phyloP scores from a whole-genome alignment of 2,113 vertebrate genomes.

The Rhagologus leucostigma region DNA sequence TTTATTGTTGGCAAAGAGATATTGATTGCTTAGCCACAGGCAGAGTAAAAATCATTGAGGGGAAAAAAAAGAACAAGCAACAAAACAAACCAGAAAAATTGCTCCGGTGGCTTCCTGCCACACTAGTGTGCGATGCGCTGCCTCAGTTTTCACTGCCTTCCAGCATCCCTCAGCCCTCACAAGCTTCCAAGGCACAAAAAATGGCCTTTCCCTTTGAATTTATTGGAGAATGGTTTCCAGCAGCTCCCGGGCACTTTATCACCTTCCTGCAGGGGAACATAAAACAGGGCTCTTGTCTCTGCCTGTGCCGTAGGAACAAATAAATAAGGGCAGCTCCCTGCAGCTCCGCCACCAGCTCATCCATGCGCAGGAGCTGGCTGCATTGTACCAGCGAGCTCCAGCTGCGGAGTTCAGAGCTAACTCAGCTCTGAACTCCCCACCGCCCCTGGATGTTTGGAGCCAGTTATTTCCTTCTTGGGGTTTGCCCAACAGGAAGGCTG shows the following conservation, averaged over 20 bases:
- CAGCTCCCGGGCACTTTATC: conserved; percentile 24
- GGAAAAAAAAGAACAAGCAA: neutral
- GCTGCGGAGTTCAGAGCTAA: neutral
- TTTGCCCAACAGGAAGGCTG: neutral
- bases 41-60: conserved; percentile 25
- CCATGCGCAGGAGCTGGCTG: neutral
- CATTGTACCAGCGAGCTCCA: neutral
- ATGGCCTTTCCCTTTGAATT: conserved; percentile 17
- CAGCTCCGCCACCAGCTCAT: neutral
- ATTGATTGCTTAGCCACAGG: conserved; percentile 29
- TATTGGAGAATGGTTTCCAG: neutral
- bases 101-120: neutral
- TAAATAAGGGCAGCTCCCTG: conserved; percentile 37
- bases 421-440: neutral
- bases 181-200: neutral
- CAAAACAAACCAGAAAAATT: neutral
- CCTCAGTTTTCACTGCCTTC: neutral
- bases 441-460: conserved; percentile 22
- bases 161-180: neutral
- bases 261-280: conserved; percentile 43
- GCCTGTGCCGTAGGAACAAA: conserved; percentile 4
- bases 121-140: accelerated
- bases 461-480: neutral
- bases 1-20: neutral
- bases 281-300: neutral